Conservation (phyloP, 2,113 vertebrate genomes). For the Machaerirhynchus nigripectus region DNA sequence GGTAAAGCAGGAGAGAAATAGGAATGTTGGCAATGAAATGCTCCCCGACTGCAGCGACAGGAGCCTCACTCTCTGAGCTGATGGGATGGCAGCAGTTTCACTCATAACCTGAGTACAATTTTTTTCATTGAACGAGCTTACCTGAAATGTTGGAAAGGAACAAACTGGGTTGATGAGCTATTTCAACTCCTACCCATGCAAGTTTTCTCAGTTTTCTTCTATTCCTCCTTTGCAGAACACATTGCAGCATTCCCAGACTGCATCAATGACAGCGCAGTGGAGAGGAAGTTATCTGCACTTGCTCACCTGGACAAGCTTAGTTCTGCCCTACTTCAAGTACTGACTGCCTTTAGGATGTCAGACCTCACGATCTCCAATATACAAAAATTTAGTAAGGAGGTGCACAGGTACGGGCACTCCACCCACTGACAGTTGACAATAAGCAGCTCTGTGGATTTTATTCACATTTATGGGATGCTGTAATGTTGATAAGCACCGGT, state of each 20-base stretch:
- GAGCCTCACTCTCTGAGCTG: not conserved
- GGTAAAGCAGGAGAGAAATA: not conserved
- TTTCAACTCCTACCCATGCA: not conserved
- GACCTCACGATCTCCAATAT: not conserved
- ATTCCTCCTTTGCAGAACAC: not conserved
- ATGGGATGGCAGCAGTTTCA: not conserved
- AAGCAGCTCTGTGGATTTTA: not conserved
- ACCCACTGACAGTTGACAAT: not conserved
- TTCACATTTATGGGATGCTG: not conserved
- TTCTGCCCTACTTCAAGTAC: not conserved
- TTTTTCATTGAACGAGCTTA: not conserved
- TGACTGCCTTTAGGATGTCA: not conserved
- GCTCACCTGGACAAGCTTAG: not conserved
- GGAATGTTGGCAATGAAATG: not conserved
- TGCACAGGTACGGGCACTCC: not conserved
- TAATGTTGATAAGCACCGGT: not conserved
- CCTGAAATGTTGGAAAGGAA: not conserved
- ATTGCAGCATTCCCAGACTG: not conserved
- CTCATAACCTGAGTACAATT: not conserved
- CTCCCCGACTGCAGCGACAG: not conserved
- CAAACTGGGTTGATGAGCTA: not conserved
- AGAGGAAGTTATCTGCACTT: not conserved
- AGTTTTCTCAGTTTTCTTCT: not conserved
- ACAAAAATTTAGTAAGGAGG: not conserved
- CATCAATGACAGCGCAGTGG: fast-evolving